A percentile compares a stretch with the other conserved stretches of the same genome.
phyloP scores from a whole-genome alignment of 2,113 vertebrate species.

The Myxocyprinus asiaticus region DNA sequence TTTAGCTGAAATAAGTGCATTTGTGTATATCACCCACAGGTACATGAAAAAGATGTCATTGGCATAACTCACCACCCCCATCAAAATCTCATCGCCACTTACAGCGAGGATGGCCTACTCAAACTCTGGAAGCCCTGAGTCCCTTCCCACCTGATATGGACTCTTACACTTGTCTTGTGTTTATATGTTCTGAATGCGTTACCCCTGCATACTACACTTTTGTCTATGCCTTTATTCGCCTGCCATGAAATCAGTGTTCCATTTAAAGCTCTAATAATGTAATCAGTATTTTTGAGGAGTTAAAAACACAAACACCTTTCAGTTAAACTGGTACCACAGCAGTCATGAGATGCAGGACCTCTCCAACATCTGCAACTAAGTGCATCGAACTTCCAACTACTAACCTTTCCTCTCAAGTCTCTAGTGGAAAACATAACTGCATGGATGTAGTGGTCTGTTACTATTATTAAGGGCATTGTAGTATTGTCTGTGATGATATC shows the following conservation, averaged over 20 bases:
- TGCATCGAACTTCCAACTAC: not conserved
- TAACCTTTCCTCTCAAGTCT: not conserved
- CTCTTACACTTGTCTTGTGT: slow-evolving; percentile 1
- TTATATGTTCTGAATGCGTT: slow-evolving; percentile 12
- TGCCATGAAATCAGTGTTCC: slow-evolving; percentile 31
- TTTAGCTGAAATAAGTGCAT: not conserved
- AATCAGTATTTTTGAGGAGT: not conserved
- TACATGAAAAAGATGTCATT: slow-evolving; percentile 97
- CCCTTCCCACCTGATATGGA: not conserved
- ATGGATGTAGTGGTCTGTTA: slow-evolving; percentile 14
- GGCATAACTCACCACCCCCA: slow-evolving; percentile 98
- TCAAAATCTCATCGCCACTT: slow-evolving; percentile 94
- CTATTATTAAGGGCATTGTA: slow-evolving; percentile 26
- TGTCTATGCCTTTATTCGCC: not conserved
- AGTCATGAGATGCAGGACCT: not conserved
- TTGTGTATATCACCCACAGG: slow-evolving; percentile 65
- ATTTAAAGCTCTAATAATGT: not conserved
- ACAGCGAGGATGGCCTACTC: slow-evolving; percentile 93
- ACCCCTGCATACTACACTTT: slow-evolving; percentile 6
- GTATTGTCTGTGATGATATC: slow-evolving; percentile 29
- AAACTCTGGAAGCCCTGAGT: slow-evolving; percentile 79
- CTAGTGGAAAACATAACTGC: slow-evolving; percentile 16
- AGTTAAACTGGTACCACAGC: not conserved
- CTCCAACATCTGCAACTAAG: not conserved
- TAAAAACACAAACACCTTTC: not conserved